Base-by-base conservation (phyloP, 2,888 invertebrate species). In the Lasioglossum villosulum region DNA sequence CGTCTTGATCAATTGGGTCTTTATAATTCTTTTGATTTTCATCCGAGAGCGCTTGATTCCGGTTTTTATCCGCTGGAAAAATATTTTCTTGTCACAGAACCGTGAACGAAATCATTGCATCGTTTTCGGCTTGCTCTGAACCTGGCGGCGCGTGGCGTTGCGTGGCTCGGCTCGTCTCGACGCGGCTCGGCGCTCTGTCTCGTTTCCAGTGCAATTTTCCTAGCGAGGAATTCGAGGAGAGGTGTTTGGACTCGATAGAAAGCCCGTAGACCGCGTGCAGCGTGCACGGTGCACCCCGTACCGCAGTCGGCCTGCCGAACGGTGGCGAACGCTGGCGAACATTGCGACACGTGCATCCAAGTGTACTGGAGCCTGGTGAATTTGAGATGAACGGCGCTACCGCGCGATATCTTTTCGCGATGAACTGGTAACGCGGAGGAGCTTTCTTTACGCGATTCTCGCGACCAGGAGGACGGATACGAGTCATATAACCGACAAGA, bases 401-500 rank as follows among this genome's bases (percentile, higher is more conserved):
- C 34, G 34, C 66, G 66, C 34, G 23, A 56, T 72, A 74, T 75
- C 37, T 14, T 52, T 72, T 39, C 80, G 75, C 70, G 72, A 86
- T 84, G 88, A 85, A 88, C 82, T 86, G 79, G 16, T 63, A 84
- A 37, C 59, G 52, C 68, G 82, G 71, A 12, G 52, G 78, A 66
- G 71, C 59, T 52, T 19, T 34, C 10, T 56, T 19, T 12, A 10
- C 68, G 23, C 3, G 68, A 14, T 68, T n/a, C 37, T 79, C 78
- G 66, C 16, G 39, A 5, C 30, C 23, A 30, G 48, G 37, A 30
- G 8, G 10, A 23, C 12, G 63, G 30, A 27, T 30, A 63, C 0
- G 2, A 10, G 8, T 3, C 23, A n/a, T 52, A 52, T 3, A 14
- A 59, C 2, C 27, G 14, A 30, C 12, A 14, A 59, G 27, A 27